These are phyloP conservation scores for Trachymyrmex septentrionalis DNA, from an alignment of 1,140 invertebrate genomes.

Conservation along the genomic window DNA sequence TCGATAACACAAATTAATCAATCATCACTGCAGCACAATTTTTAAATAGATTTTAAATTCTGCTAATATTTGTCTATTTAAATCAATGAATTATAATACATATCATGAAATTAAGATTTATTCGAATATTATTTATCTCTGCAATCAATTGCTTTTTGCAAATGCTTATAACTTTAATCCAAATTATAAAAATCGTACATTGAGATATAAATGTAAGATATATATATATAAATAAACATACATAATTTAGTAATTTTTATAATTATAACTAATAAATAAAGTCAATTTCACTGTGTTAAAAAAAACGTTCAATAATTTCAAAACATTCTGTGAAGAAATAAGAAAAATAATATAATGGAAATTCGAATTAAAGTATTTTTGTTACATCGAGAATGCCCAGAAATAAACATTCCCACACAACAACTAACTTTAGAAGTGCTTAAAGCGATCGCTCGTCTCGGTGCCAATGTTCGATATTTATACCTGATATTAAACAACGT, in stretches of 20 bases:
- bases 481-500: constrained; percentile 90
- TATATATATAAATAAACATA: neutral
- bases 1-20: neutral
- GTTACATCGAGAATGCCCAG: neutral
- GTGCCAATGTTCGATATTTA: constrained; percentile 27
- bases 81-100: neutral
- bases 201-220: neutral
- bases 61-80: neutral
- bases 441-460: neutral
- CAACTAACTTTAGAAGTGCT: constrained; percentile 26
- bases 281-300: neutral
- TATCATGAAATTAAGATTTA: neutral
- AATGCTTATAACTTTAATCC: neutral
- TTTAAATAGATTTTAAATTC: neutral
- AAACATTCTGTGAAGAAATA: neutral
- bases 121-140: too few species aligned
- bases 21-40: neutral
- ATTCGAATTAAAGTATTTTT: neutral
- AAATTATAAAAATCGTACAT: constrained; percentile 4
- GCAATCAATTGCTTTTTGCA: neutral
- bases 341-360: neutral
- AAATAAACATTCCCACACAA: neutral
- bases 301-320: neutral
- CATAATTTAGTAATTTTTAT: neutral
- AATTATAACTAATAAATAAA: neutral